A percentile compares a stretch with the other conserved stretches of the same genome.
Evolutionary conservation across 2,113 vertebrate species (phyloP).

Genomic region (Pipra filicauda): DNA sequence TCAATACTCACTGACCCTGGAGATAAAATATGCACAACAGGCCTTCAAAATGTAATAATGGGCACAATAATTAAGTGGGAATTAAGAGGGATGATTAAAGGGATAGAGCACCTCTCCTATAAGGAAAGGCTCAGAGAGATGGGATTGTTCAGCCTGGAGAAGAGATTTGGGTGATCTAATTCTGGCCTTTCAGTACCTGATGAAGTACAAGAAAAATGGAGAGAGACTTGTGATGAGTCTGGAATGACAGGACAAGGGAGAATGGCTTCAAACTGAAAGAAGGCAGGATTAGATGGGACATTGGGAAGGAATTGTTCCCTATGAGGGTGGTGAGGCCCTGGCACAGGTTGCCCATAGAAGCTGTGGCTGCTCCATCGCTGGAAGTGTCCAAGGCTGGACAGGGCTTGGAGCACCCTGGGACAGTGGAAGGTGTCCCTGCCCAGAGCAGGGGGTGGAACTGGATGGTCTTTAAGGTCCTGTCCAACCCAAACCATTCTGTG

Average conservation of each 20-base stretch:
- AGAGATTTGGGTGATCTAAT: neutral
- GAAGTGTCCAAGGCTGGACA: neutral
- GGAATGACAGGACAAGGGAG: neutral
- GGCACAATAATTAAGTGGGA: rapidly evolving
- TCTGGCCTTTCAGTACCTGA: neutral
- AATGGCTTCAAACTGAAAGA: neutral
- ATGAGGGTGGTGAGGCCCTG: neutral
- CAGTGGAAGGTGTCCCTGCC: neutral
- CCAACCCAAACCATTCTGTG: too few relatives aligned
- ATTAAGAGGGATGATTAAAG: neutral
- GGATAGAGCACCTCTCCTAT: neutral
- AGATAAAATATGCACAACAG: neutral
- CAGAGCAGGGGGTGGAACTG: too few relatives aligned
- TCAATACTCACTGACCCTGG: rapidly evolving
- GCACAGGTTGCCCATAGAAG: neutral
- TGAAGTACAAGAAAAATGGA: neutral
- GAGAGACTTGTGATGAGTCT: neutral
- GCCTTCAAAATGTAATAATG: rapidly evolving
- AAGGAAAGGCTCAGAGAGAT: neutral
- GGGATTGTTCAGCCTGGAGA: neutral
- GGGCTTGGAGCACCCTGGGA: neutral
- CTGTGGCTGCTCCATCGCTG: neutral
- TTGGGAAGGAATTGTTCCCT: neutral
- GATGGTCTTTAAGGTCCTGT: too few relatives aligned
- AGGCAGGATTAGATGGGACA: neutral